Conservation (phyloP, 2,888 invertebrate species). For the Thereva nobilitata region DNA sequence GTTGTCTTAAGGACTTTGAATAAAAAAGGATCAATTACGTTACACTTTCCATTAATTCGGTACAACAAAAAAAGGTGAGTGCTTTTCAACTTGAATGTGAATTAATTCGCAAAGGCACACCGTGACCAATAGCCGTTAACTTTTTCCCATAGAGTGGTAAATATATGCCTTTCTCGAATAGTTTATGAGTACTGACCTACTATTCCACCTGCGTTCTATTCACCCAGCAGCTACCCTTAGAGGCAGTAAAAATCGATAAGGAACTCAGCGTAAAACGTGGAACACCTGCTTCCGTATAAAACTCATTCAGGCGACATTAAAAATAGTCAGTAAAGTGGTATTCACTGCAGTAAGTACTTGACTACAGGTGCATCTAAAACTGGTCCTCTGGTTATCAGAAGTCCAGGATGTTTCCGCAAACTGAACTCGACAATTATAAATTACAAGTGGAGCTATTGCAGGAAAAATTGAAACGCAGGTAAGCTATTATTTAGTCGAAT, state of each 20-base stretch:
- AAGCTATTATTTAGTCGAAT: conserved; percentile 32
- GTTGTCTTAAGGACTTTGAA: conserved; percentile 5
- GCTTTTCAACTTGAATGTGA: conserved; percentile 3
- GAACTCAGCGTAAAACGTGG: background rate
- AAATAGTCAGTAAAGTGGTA: background rate
- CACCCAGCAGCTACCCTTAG: background rate
- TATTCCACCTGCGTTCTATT: background rate
- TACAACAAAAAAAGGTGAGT: conserved; percentile 3
- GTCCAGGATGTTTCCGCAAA: conserved; percentile 52
- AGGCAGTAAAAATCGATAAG: conserved; percentile 23
- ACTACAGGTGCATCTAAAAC: conserved; percentile 5
- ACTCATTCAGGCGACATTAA: background rate
- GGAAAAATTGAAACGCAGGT: conserved; percentile 56
- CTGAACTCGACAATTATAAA: conserved; percentile 57
- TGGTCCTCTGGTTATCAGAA: conserved; percentile 3
- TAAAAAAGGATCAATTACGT: conserved; percentile 8
- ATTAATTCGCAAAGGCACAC: conserved; percentile 7
- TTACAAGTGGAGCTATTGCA: conserved; percentile 57
- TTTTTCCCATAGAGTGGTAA: background rate
- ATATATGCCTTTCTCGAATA: background rate
- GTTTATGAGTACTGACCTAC: conserved; percentile 26
- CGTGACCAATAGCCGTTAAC: conserved; percentile 19
- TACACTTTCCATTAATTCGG: conserved; percentile 1
- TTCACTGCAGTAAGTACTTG: conserved; percentile 20
- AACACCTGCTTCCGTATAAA: conserved; percentile 22